These are phyloP conservation scores for Apotomis turbidana DNA, from an alignment of 2,888 invertebrate species.

Conservation along the genomic window DNA sequence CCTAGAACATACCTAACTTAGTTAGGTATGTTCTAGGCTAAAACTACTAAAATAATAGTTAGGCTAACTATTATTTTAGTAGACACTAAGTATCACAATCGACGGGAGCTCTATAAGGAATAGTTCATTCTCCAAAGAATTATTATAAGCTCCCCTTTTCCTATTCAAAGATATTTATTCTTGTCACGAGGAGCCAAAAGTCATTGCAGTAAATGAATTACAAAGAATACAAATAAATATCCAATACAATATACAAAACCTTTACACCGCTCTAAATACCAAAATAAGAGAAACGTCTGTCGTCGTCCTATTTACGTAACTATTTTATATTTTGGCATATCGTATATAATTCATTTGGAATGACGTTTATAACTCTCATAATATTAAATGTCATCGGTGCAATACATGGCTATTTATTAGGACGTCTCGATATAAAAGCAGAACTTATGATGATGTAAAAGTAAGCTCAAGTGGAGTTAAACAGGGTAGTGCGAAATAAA, in stretches of 20 bases:
- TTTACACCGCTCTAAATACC: background rate
- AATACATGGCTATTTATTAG: constrained; percentile 16
- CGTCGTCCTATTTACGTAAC: background rate
- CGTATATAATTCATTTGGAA: background rate
- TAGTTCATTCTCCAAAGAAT: too few relatives aligned
- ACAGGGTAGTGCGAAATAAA: constrained; percentile 36
- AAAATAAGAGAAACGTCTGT: background rate
- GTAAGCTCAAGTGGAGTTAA: constrained; percentile 55
- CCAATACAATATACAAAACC: background rate
- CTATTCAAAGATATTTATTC: too few relatives aligned
- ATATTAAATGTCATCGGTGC: constrained; percentile 6
- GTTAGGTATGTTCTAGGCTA: too few relatives aligned
- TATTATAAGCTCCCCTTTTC: too few relatives aligned
- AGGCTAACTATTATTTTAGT: too few relatives aligned
- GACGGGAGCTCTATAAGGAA: too few relatives aligned
- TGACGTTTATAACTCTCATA: background rate
- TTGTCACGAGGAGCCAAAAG: too few relatives aligned
- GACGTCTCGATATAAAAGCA: constrained; percentile 5
- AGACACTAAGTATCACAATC: too few relatives aligned
- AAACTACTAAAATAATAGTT: too few relatives aligned
- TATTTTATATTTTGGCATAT: constrained; percentile 3
- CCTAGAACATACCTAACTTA: too few relatives aligned
- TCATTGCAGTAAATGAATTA: too few relatives aligned
- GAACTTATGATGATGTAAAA: constrained; percentile 31
- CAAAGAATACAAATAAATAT: too few relatives aligned